phyloP scores from a whole-genome alignment of 2,113 vertebrate species.

The Gopherus evgoodei region DNA sequence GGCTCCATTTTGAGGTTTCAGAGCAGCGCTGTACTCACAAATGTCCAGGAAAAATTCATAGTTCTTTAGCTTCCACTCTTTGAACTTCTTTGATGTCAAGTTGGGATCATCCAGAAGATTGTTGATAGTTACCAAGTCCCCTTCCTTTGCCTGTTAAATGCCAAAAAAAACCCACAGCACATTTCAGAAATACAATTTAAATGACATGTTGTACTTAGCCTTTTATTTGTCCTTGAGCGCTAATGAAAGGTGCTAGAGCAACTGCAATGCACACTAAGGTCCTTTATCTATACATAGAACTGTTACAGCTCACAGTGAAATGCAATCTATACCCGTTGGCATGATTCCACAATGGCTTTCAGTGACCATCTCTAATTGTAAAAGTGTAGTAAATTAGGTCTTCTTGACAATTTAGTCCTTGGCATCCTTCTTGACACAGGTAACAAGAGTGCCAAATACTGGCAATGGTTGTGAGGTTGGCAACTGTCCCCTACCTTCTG shows the following conservation, averaged over 20 bases:
- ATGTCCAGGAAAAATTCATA: conserved; percentile 92
- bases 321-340: background rate
- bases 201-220: background rate
- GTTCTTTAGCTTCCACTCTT: conserved; percentile 92
- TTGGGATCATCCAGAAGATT: conserved; percentile 87
- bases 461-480: background rate
- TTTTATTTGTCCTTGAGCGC: conserved; percentile 1
- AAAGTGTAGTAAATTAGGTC: background rate
- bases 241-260: background rate
- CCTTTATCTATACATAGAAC: background rate
- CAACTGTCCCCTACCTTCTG: background rate
- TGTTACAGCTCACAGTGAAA: background rate
- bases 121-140: conserved; percentile 85
- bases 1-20: conserved; percentile 82
- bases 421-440: background rate
- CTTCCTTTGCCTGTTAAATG: conserved; percentile 87
- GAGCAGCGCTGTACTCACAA: conserved; percentile 85
- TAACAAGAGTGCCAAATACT: background rate
- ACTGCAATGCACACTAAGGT: background rate
- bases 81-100: conserved; percentile 89
- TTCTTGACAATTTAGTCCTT: background rate
- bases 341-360: background rate
- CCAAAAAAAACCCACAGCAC: conserved; percentile 39
- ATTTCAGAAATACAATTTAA: conserved; percentile 2
- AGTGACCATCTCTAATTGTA: background rate